Conservation (phyloP, 2,797 vertebrate genomes). For the Sebastes oblongus region DNA sequence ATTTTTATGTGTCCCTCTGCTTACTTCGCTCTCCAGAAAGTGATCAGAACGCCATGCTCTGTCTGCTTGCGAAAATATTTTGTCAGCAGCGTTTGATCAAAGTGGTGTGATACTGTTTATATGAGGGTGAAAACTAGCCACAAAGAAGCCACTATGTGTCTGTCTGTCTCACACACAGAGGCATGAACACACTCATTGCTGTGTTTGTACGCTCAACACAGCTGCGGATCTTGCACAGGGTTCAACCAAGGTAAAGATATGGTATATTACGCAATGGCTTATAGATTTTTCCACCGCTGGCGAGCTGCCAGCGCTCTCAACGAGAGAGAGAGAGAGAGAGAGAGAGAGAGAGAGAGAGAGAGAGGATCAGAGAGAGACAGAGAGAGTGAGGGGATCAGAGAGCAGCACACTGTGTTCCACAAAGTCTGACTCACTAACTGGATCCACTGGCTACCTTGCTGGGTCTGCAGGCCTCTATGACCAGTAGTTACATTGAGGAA, state of each 20-base stretch:
- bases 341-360: constrained; percentile 8
- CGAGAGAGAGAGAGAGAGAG: constrained; percentile 6
- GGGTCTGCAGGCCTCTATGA: constrained; percentile 48
- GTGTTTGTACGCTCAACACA: constrained; percentile 67
- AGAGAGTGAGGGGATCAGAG: constrained; percentile 48
- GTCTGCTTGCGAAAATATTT: constrained; percentile 46
- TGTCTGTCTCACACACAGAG: constrained; percentile 6
- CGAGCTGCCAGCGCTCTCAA: constrained; percentile 69
- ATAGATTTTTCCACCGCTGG: constrained; percentile 83
- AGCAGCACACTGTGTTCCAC: constrained; percentile 80
- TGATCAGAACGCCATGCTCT: constrained; percentile 24
- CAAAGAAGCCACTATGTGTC: constrained; percentile 60
- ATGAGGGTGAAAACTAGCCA: constrained; percentile 62
- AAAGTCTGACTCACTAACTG: constrained; percentile 74
- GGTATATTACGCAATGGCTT: constrained; percentile 83
- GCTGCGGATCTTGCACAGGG: constrained; percentile 73
- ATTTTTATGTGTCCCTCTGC: constrained; percentile 25
- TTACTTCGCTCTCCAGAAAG: constrained; percentile 18
- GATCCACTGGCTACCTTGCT: constrained; percentile 55
- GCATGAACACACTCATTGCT: constrained; percentile 41
- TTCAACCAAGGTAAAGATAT: constrained; percentile 85
- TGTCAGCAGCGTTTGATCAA: constrained; percentile 62
- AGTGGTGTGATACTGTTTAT: constrained; percentile 72
- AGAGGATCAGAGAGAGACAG: constrained; percentile 34
- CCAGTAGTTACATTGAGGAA: constrained; percentile 45